These are phyloP conservation scores for Tenthredo scrophulariae DNA, from an alignment of 2,888 invertebrate genomes.

Conservation along the genomic window DNA sequence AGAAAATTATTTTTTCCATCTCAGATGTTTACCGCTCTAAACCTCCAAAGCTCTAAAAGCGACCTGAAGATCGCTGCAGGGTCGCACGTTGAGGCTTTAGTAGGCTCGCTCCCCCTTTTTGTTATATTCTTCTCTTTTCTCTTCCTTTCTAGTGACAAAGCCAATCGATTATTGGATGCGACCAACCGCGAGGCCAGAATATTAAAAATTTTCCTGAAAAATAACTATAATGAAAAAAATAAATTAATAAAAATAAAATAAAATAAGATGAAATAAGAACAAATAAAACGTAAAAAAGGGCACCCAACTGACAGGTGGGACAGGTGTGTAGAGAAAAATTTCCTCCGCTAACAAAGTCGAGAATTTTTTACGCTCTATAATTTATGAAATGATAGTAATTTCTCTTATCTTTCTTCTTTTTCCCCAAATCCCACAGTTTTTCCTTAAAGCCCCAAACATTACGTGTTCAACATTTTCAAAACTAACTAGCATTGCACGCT, in stretches of 20 bases:
- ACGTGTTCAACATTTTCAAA: background rate
- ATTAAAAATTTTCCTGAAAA: background rate
- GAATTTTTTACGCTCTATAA: background rate
- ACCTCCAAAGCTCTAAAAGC: slow-evolving; percentile 16
- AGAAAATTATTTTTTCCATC: slow-evolving; percentile 46
- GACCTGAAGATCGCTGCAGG: background rate
- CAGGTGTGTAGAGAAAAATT: slow-evolving; percentile 17
- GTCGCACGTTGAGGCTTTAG: background rate
- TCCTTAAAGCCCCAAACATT: background rate
- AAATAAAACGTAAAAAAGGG: background rate
- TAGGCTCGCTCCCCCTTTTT: background rate
- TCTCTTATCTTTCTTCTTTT: background rate
- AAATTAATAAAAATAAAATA: background rate
- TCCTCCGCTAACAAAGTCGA: background rate
- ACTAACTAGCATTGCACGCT: background rate
- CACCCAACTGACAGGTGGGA: background rate
- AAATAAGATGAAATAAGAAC: background rate
- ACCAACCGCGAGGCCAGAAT: slow-evolving; percentile 2
- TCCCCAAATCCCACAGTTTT: background rate
- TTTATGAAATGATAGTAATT: background rate
- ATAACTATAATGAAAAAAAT: background rate
- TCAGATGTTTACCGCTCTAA: slow-evolving; percentile 40
- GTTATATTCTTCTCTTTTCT: slow-evolving; percentile 1
- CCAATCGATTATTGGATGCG: slow-evolving; percentile 47
- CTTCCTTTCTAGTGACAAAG: slow-evolving; percentile 34